Evolutionary conservation across 2,797 vertebrate species (phyloP).

Genomic region (Mormyrops boulengeri): DNA sequence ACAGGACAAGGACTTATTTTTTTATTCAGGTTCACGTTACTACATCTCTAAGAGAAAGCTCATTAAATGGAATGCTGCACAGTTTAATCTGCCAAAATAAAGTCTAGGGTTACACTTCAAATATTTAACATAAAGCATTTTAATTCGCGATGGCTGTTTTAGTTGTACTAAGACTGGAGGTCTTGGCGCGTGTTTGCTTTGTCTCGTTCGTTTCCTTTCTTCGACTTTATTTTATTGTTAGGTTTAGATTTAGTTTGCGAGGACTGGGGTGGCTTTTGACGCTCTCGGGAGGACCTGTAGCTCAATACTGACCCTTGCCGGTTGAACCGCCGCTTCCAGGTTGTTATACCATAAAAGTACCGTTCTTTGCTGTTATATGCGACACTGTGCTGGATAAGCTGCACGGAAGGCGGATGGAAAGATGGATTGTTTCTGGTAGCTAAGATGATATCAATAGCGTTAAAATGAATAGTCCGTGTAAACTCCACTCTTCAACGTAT

Average conservation of each 20-base stretch:
- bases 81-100: background rate
- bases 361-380: background rate
- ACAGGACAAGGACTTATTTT: background rate
- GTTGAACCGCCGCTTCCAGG: background rate
- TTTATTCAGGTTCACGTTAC: background rate
- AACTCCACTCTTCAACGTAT: background rate
- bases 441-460: background rate
- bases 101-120: background rate
- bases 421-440: background rate
- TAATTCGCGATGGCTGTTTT: background rate
- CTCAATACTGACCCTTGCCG: constrained; percentile 23
- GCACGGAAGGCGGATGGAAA: background rate
- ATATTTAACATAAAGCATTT: background rate
- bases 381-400: background rate
- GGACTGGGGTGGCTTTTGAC: background rate
- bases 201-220: background rate
- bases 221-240: background rate
- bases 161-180: background rate
- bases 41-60: background rate
- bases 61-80: background rate
- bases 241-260: background rate
- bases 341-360: background rate
- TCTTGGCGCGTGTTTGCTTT: background rate
- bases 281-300: background rate
- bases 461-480: background rate